Base-by-base conservation (phyloP, 2,888 invertebrate genomes). In the Uropetala carovei region DNA sequence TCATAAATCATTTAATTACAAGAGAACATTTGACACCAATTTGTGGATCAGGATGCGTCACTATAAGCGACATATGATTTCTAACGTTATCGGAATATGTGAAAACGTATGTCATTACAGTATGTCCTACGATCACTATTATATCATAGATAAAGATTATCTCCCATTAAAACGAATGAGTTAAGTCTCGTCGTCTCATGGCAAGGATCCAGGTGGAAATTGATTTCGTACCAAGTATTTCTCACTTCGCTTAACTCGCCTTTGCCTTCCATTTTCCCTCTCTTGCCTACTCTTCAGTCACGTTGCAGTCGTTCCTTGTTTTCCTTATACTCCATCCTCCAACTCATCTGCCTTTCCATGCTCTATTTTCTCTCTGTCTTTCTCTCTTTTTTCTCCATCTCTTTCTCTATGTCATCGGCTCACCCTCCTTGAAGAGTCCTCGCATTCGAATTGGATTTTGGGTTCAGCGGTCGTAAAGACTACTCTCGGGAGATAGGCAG, bases 381-480 rank as follows among this genome's bases (percentile, higher is more conserved):
- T 18, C 83, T 82, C 27, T 43, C 82, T 43, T 30, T 30, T 82
- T 56, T 14, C 83, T 83, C 56, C 56, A 18, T 83, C 18, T n/a
- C 57, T 43, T 57, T 57, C 18, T 56, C 83, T 18, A n/a, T 57
- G 57, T 56, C 83, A 43, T 30, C 83, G 83, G 43, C 57, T 83
- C 83, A 83, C 83, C 57, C 56, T 18, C 43, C 83, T 56, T 83
- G 56, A 83, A 83, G 83, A 83, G 83, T 10, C 18, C 83, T 57
- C 83, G 83, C 83, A 43, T 83, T 56, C 57, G 83, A 83, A 83
- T 83, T 83, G 83, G 83, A 83, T 83, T 83, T 83, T 27, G 57
- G 83, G 83, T 83, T 83, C 57, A 43, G 57, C 83, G 56, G 82
- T n/a, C 57, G n/a, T 83, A 83, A 83, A 57, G 83, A 57, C 83